Percentiles rank a stretch among this genome's conserved stretches.
phyloP scores from a whole-genome alignment of 2,797 vertebrate genomes.

The Lacerta agilis region DNA sequence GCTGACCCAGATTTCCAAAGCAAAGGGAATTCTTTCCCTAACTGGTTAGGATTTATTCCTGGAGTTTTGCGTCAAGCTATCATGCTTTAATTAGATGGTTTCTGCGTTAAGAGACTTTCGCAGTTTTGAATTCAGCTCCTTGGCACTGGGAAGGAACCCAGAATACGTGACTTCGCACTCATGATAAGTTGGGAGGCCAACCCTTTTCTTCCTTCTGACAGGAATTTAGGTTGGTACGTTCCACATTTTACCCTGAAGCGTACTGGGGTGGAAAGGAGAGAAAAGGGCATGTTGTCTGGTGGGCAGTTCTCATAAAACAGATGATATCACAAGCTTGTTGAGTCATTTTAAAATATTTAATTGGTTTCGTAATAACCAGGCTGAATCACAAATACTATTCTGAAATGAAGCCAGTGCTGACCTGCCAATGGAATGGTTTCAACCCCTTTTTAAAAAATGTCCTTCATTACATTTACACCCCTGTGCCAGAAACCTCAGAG shows the following conservation, averaged over 20 bases:
- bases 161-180: constrained; percentile 74
- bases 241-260: constrained; percentile 39
- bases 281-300: constrained; percentile 32
- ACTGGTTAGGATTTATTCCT: not conserved
- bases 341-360: constrained; percentile 7
- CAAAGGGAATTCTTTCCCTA: not conserved
- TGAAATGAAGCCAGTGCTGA: not conserved
- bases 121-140: constrained; percentile 60
- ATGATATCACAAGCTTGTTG: not conserved
- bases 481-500: not conserved
- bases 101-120: constrained; percentile 69
- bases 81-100: constrained; percentile 65
- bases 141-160: constrained; percentile 65
- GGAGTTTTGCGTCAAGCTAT: constrained; percentile 45
- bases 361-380: constrained; percentile 1
- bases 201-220: not conserved
- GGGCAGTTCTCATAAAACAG: not conserved
- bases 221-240: constrained; percentile 42
- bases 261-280: not conserved
- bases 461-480: not conserved
- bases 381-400: not conserved
- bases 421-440: not conserved
- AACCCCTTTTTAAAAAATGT: not conserved
- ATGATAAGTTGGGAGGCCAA: constrained; percentile 37
- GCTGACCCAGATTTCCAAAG: constrained; percentile 21